Evolutionary conservation across 2,888 invertebrate genomes (phyloP), one percentile per base, ranked within the genome.

Genomic region (Podotricha telesiphe): DNA sequence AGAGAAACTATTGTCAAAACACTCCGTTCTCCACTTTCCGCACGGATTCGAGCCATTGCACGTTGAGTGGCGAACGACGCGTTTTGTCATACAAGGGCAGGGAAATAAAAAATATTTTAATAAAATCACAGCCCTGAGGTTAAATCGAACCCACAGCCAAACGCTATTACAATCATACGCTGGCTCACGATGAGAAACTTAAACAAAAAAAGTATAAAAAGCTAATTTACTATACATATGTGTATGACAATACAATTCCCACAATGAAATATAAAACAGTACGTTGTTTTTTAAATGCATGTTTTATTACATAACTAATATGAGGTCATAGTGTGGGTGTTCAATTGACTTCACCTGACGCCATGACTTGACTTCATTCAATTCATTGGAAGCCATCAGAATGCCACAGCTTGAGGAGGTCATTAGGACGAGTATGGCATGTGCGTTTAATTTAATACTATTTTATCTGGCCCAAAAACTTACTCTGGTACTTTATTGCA

Each of bases 301-400:
- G 65, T 56, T 51, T 65, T 66, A 68, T 58, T 68, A 58, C 37
- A 65, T 73, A 73, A 68, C 55, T 64, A 67, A 72, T 51, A 70
- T 75, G 77, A 76, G 71, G 74, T 76, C 77, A 75, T 47, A 68
- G 73, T 65, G 77, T 76, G 74, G 77, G 75, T 73, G 74, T 55
- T 42, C 69, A 73, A 73, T 73, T 73, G 72, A 70, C 75, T 75
- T 72, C 70, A 81, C 79, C 81, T 81, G 82, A 85, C 84, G 78
- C 78, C 71, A 80, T 81, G 82, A 85, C 84, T 79, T 82, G 84
- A 82, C 86, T 80, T 68, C 68, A 65, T 63, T 66, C 66, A 71
- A 71, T 71, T 66, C 58, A 47, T 50, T 64, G 45, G 63, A 63
- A 66, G 66, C 63, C 58, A 62, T 58, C 62, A 37, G 63, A 53